A percentile compares a stretch with the other conserved stretches of the same genome.
Evolutionary conservation across 2,888 invertebrate genomes (phyloP).

Genomic region (Alentia gelatinosa): DNA sequence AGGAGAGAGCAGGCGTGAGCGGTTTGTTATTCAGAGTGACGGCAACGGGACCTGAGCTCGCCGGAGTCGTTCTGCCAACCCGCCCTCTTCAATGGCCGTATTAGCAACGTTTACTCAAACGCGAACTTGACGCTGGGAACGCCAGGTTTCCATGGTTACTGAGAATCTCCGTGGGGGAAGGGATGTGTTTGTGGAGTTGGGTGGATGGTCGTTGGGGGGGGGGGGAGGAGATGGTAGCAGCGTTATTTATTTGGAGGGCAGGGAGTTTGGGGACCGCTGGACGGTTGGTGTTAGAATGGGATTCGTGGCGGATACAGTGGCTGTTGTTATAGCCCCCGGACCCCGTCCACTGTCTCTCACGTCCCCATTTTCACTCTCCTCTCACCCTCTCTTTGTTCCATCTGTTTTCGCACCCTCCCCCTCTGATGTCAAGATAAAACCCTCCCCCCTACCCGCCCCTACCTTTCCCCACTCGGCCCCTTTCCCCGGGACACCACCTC

Average conservation of each 20-base stretch:
- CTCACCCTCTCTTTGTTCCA: background rate
- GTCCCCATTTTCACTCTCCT: background rate
- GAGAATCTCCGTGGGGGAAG: slow-evolving; percentile 7
- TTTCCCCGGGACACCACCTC: background rate
- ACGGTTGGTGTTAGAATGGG: background rate
- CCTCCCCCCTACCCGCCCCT: background rate
- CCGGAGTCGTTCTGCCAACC: background rate
- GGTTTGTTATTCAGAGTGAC: background rate
- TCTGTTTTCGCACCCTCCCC: background rate
- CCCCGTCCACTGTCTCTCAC: background rate
- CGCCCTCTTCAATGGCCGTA: background rate
- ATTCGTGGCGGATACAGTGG: background rate
- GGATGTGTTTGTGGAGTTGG: background rate
- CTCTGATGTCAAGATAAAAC: background rate
- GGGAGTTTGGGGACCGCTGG: background rate
- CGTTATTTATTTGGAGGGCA: background rate
- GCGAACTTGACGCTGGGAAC: slow-evolving; percentile 37
- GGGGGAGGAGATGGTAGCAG: too few species aligned
- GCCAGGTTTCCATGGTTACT: slow-evolving; percentile 51
- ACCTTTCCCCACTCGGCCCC: background rate
- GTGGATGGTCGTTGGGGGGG: too few species aligned
- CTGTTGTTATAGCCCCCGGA: background rate
- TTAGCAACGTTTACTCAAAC: slow-evolving; percentile 53
- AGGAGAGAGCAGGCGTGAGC: slow-evolving; percentile 8
- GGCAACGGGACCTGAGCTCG: background rate